Base-by-base conservation (phyloP, 2,113 vertebrate species). In the Phyllopteryx taeniolatus region DNA sequence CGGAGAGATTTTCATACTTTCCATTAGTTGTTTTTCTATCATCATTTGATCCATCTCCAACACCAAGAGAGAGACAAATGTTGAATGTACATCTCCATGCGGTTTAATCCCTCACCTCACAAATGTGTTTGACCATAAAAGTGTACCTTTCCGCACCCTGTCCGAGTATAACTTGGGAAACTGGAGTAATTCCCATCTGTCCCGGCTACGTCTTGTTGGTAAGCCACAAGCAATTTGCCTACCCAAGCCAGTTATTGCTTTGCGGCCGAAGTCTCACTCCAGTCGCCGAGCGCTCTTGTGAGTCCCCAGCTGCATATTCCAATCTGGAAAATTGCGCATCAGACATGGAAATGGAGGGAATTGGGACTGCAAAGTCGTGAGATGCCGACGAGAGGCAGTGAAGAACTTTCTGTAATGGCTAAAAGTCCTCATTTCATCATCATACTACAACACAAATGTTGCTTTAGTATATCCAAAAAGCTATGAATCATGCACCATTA, bases 191-290 rank as follows among this genome's bases (percentile, higher is more conserved):
- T 64, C 62, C 42, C 39, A 22, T 11, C 20, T 43, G 42, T 14
- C 20, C 20, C 13, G 20, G 42, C 62, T 65, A 10, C 42, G 12
- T 65, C 42, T 44, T 44, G 62, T 65, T 64, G 62, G 39, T 65
- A 20, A 43, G 42, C 39, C 62, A 65, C 19, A 65, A 65, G 62
- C 62, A 65, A 65, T 65, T 20, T 65, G 62, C 62, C 22, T 65
- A 39, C 27, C 62, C 20, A 19, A 44, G 39, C 62, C 62, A 65
- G 42, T 65, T 65, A 65, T 65, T 65, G 62, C 62, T 65, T 65
- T 65, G 62, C 12, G 42, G 42, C 33, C 22, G 42, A 44, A 65
- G 42, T 65, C 62, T 65, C 62, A 44, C 42, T 65, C 42, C 62
- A 44, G 42, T 65, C 43, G 62, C 62, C 10, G 11, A 22, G 62